These are phyloP conservation scores for Tarsius wallacei DNA, from an alignment of 2,797 vertebrate genomes.

Conservation along the genomic window DNA sequence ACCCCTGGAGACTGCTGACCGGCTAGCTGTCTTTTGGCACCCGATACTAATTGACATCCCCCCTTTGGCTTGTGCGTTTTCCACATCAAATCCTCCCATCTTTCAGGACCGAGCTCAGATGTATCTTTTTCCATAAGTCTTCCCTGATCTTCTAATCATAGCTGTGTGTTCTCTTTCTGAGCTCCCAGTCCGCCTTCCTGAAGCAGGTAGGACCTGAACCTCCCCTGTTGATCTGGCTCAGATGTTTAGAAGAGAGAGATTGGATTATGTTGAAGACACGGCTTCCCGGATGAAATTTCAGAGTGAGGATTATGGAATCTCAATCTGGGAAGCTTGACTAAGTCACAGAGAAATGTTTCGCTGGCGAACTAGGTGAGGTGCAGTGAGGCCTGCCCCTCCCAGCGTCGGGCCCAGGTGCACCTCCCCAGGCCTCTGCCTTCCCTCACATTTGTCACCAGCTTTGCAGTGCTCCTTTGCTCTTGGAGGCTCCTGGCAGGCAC, in stretches of 20 bases:
- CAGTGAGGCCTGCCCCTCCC: too few relatives aligned
- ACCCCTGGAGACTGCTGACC: not conserved
- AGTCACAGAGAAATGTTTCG: not conserved
- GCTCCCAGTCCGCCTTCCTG: not conserved
- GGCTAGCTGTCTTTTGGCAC: not conserved
- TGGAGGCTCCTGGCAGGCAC: not conserved
- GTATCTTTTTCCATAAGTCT: not conserved
- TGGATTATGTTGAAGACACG: not conserved
- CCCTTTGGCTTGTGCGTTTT: not conserved
- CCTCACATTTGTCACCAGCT: not conserved
- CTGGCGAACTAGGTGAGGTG: not conserved
- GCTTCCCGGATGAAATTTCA: conserved; percentile 16
- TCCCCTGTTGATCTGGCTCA: not conserved
- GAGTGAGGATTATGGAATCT: not conserved
- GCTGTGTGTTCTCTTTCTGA: not conserved
- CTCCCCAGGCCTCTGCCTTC: not conserved
- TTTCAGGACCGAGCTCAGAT: not conserved
- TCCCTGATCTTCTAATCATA: not conserved
- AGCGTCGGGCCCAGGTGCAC: not conserved
- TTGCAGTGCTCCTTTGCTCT: not conserved
- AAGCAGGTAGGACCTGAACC: not conserved
- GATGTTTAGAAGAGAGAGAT: not conserved
- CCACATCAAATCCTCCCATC: not conserved
- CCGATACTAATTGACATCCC: not conserved
- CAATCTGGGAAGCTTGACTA: not conserved